Conservation (phyloP, 2,888 invertebrate genomes). For the Amaurobius ferox region DNA sequence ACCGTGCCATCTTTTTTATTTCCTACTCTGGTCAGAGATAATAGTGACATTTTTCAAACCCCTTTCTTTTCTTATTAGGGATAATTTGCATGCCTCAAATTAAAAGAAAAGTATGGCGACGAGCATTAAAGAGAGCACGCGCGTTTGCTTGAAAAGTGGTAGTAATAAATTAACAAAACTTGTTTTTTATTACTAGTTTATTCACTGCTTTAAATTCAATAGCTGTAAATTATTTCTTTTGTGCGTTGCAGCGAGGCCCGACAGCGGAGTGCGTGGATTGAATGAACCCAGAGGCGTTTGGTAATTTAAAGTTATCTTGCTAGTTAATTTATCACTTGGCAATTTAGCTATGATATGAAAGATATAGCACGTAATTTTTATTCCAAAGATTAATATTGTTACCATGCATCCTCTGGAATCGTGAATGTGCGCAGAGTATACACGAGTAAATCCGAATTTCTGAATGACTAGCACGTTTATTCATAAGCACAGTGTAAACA, state of each 20-base stretch:
- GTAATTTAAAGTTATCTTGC: too few relatives aligned
- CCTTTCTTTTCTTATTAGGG: background rate
- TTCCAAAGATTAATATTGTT: too few relatives aligned
- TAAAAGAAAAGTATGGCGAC: constrained; percentile 1
- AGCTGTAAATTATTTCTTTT: background rate
- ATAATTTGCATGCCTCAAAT: constrained; percentile 27
- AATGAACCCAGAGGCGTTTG: too few relatives aligned
- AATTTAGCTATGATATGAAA: too few relatives aligned
- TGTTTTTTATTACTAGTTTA: background rate
- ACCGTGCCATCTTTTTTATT: background rate
- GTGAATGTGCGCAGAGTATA: too few relatives aligned
- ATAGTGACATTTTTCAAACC: constrained; percentile 31
- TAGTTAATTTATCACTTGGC: too few relatives aligned
- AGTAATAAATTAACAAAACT: constrained; percentile 35
- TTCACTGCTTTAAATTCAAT: background rate
- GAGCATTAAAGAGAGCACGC: constrained; percentile 5
- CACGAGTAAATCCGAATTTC: too few relatives aligned
- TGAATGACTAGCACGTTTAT: too few relatives aligned
- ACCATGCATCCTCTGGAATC: too few relatives aligned
- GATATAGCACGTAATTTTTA: too few relatives aligned
- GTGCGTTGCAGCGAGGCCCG: background rate
- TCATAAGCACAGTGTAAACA: too few relatives aligned
- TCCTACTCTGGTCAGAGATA: background rate
- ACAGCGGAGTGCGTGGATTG: background rate
- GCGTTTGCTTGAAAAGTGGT: constrained; percentile 24